Conservation (phyloP, 2,113 vertebrate genomes). For the Ciconia maguari region DNA sequence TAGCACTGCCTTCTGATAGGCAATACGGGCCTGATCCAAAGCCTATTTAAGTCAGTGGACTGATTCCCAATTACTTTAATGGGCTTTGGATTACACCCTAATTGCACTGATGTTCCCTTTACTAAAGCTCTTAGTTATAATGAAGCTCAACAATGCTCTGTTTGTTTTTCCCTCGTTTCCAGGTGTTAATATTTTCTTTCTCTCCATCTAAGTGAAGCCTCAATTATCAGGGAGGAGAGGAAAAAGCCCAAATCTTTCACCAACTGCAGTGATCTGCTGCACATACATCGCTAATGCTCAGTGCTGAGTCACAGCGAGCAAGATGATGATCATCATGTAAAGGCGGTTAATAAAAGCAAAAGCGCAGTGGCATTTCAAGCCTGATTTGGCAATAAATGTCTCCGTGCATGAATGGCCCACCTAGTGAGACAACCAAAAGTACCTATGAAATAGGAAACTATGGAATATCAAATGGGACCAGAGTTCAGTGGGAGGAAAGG, state of each 20-base stretch:
- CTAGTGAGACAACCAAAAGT: conserved; percentile 10
- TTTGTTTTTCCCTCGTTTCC: conserved; percentile 19
- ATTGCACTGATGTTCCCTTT: conserved; percentile 53
- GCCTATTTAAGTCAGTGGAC: conserved; percentile 25
- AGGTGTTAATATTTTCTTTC: conserved; percentile 37
- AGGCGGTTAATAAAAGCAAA: conserved; percentile 53
- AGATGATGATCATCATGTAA: conserved; percentile 21
- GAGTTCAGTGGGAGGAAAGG: background rate
- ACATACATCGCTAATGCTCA: background rate
- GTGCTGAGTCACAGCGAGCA: conserved; percentile 45
- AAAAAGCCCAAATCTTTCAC: background rate
- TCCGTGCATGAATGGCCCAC: conserved; percentile 15
- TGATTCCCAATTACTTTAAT: conserved; percentile 52
- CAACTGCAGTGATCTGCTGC: background rate
- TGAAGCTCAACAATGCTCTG: conserved; percentile 7
- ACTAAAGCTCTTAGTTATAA: conserved; percentile 40
- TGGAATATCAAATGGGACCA: background rate
- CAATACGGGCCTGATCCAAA: conserved; percentile 37
- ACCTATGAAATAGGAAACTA: conserved; percentile 19
- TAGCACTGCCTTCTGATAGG: background rate
- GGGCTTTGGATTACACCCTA: conserved; percentile 50
- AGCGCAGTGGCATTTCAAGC: conserved; percentile 69
- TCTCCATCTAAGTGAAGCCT: background rate
- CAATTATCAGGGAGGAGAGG: background rate
- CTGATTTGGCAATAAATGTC: conserved; percentile 53